These are phyloP conservation scores for Sicus ferrugineus DNA, from an alignment of 2,888 invertebrate genomes.

Conservation along the genomic window DNA sequence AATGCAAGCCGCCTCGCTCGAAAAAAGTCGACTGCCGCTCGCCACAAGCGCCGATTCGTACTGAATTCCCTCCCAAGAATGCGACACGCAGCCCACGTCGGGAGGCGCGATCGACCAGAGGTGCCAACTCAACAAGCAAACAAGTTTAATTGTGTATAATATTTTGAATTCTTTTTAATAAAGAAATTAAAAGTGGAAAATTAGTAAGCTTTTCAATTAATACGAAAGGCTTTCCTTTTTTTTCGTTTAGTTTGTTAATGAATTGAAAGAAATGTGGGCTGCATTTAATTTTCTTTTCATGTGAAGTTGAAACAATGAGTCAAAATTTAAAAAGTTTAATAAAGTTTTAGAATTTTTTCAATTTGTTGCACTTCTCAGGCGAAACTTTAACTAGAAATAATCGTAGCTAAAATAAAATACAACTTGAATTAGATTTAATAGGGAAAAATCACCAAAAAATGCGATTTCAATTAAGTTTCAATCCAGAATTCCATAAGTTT, in stretches of 20 bases:
- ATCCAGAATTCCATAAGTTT: too few species aligned
- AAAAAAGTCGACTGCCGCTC: conserved; percentile 17
- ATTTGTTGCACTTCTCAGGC: too few species aligned
- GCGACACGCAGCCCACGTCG: conserved; percentile 15
- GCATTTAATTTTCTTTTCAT: too few species aligned
- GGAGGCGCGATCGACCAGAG: not conserved
- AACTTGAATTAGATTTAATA: not conserved
- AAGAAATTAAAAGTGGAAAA: not conserved
- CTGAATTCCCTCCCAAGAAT: conserved; percentile 7
- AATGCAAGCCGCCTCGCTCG: conserved; percentile 1
- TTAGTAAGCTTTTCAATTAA: not conserved
- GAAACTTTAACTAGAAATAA: too few species aligned
- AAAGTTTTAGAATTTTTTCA: too few species aligned
- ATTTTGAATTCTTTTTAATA: not conserved
- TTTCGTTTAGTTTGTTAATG: not conserved
- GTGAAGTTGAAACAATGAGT: too few species aligned
- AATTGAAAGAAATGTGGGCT: too few species aligned
- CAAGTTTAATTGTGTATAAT: not conserved
- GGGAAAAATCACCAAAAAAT: conserved; percentile 14
- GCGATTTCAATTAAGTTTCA: too few species aligned
- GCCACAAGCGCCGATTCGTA: conserved; percentile 14
- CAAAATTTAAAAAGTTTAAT: too few species aligned
- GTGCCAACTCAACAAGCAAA: not conserved
- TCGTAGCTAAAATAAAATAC: not conserved
- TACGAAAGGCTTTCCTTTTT: not conserved